Evolutionary conservation across 2,797 vertebrate genomes (phyloP).

Genomic region (Australoheros facetus): DNA sequence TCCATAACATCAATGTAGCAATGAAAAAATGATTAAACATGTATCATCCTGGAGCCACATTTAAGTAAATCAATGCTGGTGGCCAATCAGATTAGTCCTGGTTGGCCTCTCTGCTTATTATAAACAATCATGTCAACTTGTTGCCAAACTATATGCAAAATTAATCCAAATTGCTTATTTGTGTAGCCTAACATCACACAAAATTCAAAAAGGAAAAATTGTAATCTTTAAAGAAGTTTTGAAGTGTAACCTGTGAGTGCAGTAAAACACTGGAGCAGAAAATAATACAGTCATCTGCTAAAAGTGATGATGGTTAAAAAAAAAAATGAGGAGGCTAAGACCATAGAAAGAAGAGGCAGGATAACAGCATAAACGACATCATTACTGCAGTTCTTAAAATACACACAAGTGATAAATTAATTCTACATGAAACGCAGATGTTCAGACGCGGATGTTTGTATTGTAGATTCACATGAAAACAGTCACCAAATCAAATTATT

Average conservation of each 20-base stretch:
- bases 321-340: neutral
- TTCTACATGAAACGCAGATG: neutral
- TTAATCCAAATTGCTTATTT: neutral
- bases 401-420: too few species aligned
- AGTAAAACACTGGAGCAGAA: neutral
- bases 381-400: too few species aligned
- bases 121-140: neutral
- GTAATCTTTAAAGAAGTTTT: neutral
- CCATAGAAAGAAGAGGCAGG: neutral
- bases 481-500: neutral
- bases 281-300: neutral
- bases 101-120: neutral
- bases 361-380: neutral
- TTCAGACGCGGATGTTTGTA: neutral
- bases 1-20: neutral
- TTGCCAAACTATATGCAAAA: neutral
- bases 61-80: neutral
- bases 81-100: neutral
- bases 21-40: neutral
- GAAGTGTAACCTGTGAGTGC: too few species aligned
- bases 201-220: neutral
- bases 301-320: neutral
- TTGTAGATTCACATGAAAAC: neutral
- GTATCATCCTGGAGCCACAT: constrained; percentile 1
- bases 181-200: neutral